Percentiles rank a stretch among this genome's conserved stretches.
Conservation (phyloP, 2,888 invertebrate genomes). For the Dorcus parallelipipedus region DNA sequence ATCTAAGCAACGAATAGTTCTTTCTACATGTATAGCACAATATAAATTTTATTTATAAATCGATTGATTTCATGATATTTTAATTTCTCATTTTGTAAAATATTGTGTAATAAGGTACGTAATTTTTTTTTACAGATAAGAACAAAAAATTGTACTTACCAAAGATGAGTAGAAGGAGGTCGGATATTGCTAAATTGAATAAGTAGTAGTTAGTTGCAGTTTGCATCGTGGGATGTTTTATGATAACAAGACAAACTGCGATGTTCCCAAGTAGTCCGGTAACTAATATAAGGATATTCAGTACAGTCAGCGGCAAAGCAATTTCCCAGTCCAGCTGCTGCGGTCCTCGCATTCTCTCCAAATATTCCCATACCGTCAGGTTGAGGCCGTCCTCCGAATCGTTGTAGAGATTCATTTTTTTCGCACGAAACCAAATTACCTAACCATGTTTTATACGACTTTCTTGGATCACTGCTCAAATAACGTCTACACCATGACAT, state of each 20-base stretch:
- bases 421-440: too few relatives aligned
- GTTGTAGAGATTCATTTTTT: background rate
- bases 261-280: slow-evolving; percentile 82
- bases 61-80: too few relatives aligned
- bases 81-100: background rate
- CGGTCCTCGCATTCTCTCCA: slow-evolving; percentile 4
- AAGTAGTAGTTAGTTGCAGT: slow-evolving; percentile 91
- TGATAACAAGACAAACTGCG: slow-evolving; percentile 81
- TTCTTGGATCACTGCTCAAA: too few relatives aligned
- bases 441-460: too few relatives aligned
- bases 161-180: slow-evolving; percentile 73
- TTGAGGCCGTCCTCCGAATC: background rate
- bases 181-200: slow-evolving; percentile 84
- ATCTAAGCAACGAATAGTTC: too few relatives aligned
- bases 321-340: slow-evolving; percentile 40
- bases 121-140: background rate
- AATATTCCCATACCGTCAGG: background rate
- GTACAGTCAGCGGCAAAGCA: slow-evolving; percentile 59
- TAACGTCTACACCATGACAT: too few relatives aligned
- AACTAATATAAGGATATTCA: slow-evolving; percentile 74
- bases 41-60: too few relatives aligned
- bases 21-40: too few relatives aligned
- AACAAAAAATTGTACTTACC: slow-evolving; percentile 59
- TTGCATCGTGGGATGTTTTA: slow-evolving; percentile 76
- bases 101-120: background rate